Evolutionary conservation across 1,140 invertebrate genomes (phyloP), one percentile per base, ranked within the genome.

Genomic region (Macrotrachela quadricornifera): DNA sequence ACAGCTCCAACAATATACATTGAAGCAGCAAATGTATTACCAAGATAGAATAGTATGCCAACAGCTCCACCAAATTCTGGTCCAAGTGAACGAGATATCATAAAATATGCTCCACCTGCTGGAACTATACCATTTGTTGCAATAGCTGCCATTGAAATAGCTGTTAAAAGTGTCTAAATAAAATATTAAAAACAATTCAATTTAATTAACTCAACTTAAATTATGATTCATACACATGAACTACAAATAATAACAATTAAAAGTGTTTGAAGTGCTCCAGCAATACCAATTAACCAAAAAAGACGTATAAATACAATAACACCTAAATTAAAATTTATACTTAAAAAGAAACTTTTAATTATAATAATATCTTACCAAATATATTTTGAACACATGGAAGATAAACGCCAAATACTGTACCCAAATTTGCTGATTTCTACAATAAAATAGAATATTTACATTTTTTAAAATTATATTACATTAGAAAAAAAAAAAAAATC

Each of bases 321-420:
- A 30, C 21, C 21, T 30, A 30, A 30, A 30, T 30, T 30, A 4
- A 30, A 30, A 30, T 30, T 4, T 30, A 30, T 30, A 30, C n/a
- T n/a, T n/a, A 30, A 30, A 30, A 30, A 4, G 8, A 30, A 30
- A 30, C 21, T n/a, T n/a, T n/a, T 8, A 30, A 30, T 30, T 30
- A 30, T 4, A 30, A 99, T 42, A 54, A 54, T 15, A 54, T 48
- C 10, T 94, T 92, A 39, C 36, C 50, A 57, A 72, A 68, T 65
- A 99, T 99, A 70, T 99, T 97, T 69, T 99, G 94, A 64, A 97
- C 91, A 67, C 90, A 96, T 38, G 94, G 94, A 46, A 97, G 74
- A 70, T 83, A 99, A 21, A 97, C 92, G 51, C 94, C 94, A 64
- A 96, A 83, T 59, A 99, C 76, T 10, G 90, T 97, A 57, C 94